These are phyloP conservation scores for Trichoplusia ni DNA, from an alignment of 1,140 invertebrate species.

Conservation along the genomic window DNA sequence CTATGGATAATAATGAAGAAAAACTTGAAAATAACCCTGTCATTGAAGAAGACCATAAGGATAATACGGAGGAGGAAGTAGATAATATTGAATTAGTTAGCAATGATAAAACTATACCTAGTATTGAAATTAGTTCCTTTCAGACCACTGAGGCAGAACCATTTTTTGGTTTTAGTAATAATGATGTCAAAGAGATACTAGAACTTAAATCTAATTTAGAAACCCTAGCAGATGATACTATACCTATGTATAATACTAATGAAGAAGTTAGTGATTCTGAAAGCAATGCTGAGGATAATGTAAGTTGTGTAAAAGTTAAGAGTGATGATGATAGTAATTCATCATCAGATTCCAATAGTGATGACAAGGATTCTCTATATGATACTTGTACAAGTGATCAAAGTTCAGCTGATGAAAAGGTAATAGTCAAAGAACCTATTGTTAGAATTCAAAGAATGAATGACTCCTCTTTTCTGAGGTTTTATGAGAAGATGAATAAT, in stretches of 20 bases:
- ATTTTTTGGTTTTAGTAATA: conserved; percentile 55
- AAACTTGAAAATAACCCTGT: background rate
- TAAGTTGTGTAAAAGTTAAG: no score
- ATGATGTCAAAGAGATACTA: background rate
- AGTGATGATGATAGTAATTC: conserved; percentile 10
- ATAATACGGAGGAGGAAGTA: conserved; percentile 11
- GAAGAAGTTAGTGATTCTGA: background rate
- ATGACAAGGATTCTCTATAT: conserved; percentile 44
- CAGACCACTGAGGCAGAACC: conserved; percentile 52
- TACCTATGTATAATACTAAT: background rate
- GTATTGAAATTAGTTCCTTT: conserved; percentile 31
- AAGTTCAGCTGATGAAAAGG: conserved; percentile 21
- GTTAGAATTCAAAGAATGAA: conserved; percentile 55
- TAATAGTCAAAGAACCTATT: conserved; percentile 40
- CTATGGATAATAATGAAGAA: background rate
- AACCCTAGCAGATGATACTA: background rate
- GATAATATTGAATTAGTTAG: background rate
- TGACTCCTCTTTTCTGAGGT: conserved; percentile 57
- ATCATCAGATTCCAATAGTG: background rate
- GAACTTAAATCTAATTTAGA: no score
- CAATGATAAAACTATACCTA: conserved; percentile 1
- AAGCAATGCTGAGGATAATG: conserved; percentile 9
- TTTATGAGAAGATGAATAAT: conserved; percentile 46
- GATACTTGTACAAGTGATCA: conserved; percentile 46
- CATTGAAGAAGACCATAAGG: background rate